Percentiles rank a stretch among this genome's conserved stretches.
These are phyloP conservation scores for Ivindomyrus marchei DNA, from an alignment of 2,113 vertebrate genomes.

Conservation along the genomic window DNA sequence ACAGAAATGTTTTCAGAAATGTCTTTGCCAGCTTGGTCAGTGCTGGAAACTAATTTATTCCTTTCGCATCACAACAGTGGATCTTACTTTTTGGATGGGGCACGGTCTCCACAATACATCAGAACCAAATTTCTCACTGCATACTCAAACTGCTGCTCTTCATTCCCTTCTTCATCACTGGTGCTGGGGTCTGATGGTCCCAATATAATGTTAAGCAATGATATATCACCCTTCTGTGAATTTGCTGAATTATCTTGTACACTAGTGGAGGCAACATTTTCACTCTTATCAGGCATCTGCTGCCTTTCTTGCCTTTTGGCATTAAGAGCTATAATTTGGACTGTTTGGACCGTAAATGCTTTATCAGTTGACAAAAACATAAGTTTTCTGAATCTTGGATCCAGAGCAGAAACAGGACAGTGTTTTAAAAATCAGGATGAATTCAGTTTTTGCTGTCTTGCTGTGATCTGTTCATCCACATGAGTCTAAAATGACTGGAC, in stretches of 20 bases:
- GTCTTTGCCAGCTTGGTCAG: slow-evolving; percentile 18
- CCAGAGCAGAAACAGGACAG: not conserved
- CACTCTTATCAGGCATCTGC: not conserved
- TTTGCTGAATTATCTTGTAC: not conserved
- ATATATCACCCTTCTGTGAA: not conserved
- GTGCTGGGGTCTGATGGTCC: not conserved
- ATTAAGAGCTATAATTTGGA: not conserved
- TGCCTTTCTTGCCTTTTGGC: not conserved
- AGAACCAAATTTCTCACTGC: not conserved
- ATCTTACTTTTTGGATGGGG: not conserved
- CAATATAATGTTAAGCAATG: not conserved
- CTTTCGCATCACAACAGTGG: slow-evolving; percentile 15
- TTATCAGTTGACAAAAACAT: not conserved
- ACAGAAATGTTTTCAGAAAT: not conserved
- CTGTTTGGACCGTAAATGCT: not conserved
- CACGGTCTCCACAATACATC: not conserved
- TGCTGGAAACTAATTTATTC: slow-evolving; percentile 18
- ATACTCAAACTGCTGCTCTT: not conserved
- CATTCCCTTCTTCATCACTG: not conserved
- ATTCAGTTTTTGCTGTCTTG: not conserved
- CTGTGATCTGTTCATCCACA: not conserved
- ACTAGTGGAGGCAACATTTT: not conserved
- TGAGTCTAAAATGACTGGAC: not conserved
- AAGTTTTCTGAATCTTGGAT: not conserved
- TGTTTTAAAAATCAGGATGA: not conserved